A percentile compares a stretch with the other conserved stretches of the same genome.
Conservation (phyloP, 2,797 vertebrate genomes). For the Coilia nasus region DNA sequence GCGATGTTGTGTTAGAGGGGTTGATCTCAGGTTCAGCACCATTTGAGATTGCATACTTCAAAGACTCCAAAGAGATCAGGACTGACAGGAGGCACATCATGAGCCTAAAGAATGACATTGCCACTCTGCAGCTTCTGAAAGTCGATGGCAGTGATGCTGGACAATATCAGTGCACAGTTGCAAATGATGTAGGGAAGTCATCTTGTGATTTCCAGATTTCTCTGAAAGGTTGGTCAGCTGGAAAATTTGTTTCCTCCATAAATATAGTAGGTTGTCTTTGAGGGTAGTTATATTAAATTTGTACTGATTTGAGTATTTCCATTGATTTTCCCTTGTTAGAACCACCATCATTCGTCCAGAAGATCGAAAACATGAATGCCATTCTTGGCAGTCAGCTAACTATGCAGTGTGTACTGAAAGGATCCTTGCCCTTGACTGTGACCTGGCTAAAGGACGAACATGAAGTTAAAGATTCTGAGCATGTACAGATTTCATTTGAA, state of each 20-base stretch:
- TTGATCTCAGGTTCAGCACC: conserved; percentile 89
- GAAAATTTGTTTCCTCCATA: background rate
- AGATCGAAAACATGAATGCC: conserved; percentile 86
- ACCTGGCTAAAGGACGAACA: conserved; percentile 95
- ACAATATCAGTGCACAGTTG: conserved; percentile 88
- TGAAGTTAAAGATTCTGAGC: conserved; percentile 88
- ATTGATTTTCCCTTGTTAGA: conserved; percentile 73
- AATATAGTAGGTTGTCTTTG: background rate
- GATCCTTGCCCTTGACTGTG: conserved; percentile 88
- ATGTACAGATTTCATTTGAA: conserved; percentile 87
- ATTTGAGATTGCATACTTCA: conserved; percentile 90
- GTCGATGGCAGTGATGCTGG: conserved; percentile 86
- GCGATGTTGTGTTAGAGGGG: conserved; percentile 87
- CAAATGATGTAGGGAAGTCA: conserved; percentile 89
- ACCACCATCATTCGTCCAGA: conserved; percentile 89
- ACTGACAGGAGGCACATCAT: conserved; percentile 93
- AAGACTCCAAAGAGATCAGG: conserved; percentile 86
- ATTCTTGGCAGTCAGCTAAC: conserved; percentile 84
- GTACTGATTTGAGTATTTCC: conserved; percentile 22
- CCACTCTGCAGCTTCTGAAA: conserved; percentile 86
- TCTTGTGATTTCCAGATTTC: conserved; percentile 85
- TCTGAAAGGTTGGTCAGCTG: conserved; percentile 89
- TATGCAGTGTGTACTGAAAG: conserved; percentile 88
- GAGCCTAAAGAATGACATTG: conserved; percentile 80
- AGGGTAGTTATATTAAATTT: conserved; percentile 25